Conservation (phyloP, 2,113 vertebrate species). For the Martes martes region DNA sequence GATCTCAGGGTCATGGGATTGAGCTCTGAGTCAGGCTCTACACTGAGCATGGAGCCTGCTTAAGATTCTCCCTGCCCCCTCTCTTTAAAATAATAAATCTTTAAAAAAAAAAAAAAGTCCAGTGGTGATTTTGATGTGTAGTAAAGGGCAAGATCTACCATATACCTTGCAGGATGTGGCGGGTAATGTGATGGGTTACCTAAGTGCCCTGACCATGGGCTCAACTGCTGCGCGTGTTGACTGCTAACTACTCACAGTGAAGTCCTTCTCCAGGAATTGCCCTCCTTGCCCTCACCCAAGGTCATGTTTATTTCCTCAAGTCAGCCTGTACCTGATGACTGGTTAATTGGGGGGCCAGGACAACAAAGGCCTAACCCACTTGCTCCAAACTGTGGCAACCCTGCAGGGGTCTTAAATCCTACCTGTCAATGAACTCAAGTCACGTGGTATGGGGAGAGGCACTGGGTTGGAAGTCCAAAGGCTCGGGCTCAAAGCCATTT, state of each 20-base stretch:
- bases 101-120: not conserved
- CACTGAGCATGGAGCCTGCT: not conserved
- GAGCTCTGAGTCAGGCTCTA: not conserved
- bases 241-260: not conserved
- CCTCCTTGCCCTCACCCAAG: not conserved
- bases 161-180: no score
- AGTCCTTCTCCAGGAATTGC: not conserved
- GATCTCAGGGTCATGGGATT: not conserved
- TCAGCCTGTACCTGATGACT: not conserved
- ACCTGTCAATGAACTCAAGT: not conserved
- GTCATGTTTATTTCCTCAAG: not conserved
- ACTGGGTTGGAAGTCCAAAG: not conserved
- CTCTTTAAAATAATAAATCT: not conserved
- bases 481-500: not conserved
- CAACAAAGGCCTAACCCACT: not conserved
- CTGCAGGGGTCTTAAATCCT: not conserved
- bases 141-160: not conserved
- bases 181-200: fast-evolving
- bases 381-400: not conserved
- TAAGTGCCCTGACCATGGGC: not conserved
- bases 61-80: not conserved
- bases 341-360: not conserved
- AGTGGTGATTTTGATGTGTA: not conserved
- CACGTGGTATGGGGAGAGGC: fast-evolving
- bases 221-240: not conserved